Conservation (phyloP, 2,797 vertebrate genomes). For the Neomorphus geoffroyi region DNA sequence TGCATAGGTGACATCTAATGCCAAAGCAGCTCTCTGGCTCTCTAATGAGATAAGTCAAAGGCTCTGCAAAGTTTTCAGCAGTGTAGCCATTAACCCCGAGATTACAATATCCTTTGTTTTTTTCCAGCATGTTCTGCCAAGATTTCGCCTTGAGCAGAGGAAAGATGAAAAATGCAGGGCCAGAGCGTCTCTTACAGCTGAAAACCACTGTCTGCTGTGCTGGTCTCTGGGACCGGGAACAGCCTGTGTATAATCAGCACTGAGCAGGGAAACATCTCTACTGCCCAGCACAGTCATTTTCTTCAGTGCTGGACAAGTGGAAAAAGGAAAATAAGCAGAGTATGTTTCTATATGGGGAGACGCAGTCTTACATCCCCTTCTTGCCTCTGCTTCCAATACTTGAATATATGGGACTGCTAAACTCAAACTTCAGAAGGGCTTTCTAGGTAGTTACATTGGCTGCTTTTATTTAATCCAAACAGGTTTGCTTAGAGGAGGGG, state of each 20-base stretch:
- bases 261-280: background rate
- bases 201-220: slow-evolving; percentile 1
- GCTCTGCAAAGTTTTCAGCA: slow-evolving; percentile 49
- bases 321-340: background rate
- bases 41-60: slow-evolving; percentile 57
- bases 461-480: background rate
- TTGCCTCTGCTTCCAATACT: background rate
- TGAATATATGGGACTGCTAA: background rate
- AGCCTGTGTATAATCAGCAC: background rate
- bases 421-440: background rate
- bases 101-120: slow-evolving; percentile 66
- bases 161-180: slow-evolving; percentile 38
- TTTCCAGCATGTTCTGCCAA: slow-evolving; percentile 46
- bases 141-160: background rate
- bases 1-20: slow-evolving; percentile 50
- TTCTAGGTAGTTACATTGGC: background rate
- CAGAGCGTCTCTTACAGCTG: background rate
- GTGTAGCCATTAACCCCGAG: slow-evolving; percentile 46
- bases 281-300: background rate
- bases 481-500: background rate
- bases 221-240: background rate
- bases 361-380: background rate
- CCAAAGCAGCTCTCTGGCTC: slow-evolving; percentile 33
- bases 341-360: background rate
- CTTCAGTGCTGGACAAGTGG: background rate